Conservation (phyloP, 2,113 vertebrate genomes). For the Ondatra zibethicus region DNA sequence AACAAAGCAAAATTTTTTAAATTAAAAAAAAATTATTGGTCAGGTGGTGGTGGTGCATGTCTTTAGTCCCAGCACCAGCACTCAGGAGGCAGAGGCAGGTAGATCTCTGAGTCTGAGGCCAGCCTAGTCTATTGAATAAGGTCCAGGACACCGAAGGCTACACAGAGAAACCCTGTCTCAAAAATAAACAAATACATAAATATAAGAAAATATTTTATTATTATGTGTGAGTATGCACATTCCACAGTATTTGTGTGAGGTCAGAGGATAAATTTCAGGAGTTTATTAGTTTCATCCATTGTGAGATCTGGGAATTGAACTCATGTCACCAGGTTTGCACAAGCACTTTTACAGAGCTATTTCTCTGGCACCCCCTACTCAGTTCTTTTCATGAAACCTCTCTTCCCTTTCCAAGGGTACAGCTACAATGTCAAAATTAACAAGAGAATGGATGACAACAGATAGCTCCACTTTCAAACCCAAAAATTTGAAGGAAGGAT, state of each 20-base stretch:
- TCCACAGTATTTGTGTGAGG: neutral
- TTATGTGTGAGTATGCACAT: neutral
- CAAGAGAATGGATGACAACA: slow-evolving; percentile 6
- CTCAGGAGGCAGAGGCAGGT: neutral
- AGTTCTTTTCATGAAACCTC: neutral
- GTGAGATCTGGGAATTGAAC: neutral
- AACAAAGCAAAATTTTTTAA: neutral
- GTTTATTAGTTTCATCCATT: neutral
- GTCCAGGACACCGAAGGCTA: neutral
- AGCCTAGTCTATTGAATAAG: too few species aligned
- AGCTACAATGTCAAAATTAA: neutral
- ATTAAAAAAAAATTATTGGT: neutral
- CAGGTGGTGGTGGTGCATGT: neutral
- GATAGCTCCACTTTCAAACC: slow-evolving; percentile 30
- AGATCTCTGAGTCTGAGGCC: too few species aligned
- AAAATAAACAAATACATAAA: neutral
- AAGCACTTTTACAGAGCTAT: neutral
- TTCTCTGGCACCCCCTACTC: neutral
- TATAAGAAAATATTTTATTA: neutral
- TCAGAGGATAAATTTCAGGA: neutral
- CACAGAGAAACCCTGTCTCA: neutral
- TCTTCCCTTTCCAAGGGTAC: neutral
- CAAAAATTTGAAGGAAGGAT: neutral
- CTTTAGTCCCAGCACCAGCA: neutral
- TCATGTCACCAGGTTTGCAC: neutral